Percentiles rank a stretch among this genome's conserved stretches.
Conservation (phyloP, 2,888 invertebrate species). For the Amphipoea oculea region DNA sequence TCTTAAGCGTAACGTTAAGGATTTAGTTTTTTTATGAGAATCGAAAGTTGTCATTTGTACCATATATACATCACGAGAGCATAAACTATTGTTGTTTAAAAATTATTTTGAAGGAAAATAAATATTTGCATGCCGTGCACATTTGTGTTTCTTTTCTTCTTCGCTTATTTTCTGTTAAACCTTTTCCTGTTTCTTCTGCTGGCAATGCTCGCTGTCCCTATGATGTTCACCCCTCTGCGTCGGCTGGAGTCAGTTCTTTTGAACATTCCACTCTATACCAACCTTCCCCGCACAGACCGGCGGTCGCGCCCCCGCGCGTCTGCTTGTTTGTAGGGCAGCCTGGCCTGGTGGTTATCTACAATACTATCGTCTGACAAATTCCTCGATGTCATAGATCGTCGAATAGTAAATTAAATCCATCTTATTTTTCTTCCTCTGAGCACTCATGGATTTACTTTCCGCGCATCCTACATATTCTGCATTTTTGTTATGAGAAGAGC, state of each 20-base stretch:
- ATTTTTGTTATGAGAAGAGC: slow-evolving; percentile 22
- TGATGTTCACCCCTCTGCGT: not conserved
- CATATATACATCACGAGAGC: slow-evolving; percentile 82
- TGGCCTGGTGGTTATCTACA: not conserved
- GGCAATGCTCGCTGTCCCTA: not conserved
- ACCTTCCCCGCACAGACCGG: not conserved
- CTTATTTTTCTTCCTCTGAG: not conserved
- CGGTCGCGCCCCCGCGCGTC: not conserved
- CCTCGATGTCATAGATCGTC: not conserved
- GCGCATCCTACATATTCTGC: slow-evolving; percentile 40
- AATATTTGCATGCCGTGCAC: slow-evolving; percentile 88
- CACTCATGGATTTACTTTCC: not conserved
- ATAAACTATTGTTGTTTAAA: slow-evolving; percentile 88
- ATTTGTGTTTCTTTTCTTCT: slow-evolving; percentile 73
- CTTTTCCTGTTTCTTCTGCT: slow-evolving; percentile 64
- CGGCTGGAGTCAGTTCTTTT: not conserved
- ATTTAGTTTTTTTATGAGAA: slow-evolving; percentile 88
- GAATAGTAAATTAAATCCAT: not conserved
- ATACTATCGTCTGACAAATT: not conserved
- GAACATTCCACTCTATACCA: not conserved
- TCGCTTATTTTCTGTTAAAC: slow-evolving; percentile 59
- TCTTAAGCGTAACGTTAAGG: slow-evolving; percentile 78
- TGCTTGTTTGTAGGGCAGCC: not conserved
- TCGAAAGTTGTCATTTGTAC: slow-evolving; percentile 89
- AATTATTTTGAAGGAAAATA: slow-evolving; percentile 89